Conservation (phyloP, 2,797 vertebrate genomes). For the Rhinichthys osculus region DNA sequence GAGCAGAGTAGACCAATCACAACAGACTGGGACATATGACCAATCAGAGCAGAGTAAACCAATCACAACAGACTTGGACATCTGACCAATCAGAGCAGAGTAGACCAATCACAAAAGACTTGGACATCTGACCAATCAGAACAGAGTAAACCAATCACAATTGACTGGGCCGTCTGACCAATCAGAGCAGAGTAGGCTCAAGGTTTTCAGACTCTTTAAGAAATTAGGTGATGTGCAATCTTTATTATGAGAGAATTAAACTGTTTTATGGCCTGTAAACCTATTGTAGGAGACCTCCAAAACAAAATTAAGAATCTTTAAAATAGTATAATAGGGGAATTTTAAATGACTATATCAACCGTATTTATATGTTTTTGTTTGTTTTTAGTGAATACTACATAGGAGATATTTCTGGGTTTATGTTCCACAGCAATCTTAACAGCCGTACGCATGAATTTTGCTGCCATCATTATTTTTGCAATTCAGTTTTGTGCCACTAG, state of each 20-base stretch:
- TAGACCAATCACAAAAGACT: too few relatives aligned
- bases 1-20: too few relatives aligned
- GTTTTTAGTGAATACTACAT: not conserved
- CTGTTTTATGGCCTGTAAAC: not conserved
- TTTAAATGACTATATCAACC: not conserved
- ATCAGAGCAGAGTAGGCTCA: not conserved
- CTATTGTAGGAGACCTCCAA: not conserved
- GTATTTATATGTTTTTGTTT: not conserved
- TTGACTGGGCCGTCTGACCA: too few relatives aligned
- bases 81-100: too few relatives aligned
- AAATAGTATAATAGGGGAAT: not conserved
- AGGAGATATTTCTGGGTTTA: not conserved
- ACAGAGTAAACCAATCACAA: too few relatives aligned
- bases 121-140: too few relatives aligned
- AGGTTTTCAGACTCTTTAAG: not conserved
- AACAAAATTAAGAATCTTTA: not conserved
- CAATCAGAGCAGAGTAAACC: too few relatives aligned
- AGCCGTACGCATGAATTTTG: not conserved
- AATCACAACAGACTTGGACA: too few relatives aligned
- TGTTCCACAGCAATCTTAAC: not conserved
- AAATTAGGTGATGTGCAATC: not conserved
- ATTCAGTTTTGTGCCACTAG: not conserved
- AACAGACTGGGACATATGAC: too few relatives aligned
- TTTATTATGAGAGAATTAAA: not conserved
- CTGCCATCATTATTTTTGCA: conserved; percentile 6